phyloP scores from a whole-genome alignment of 2,888 invertebrate species.

The Pogonocherus hispidulus region DNA sequence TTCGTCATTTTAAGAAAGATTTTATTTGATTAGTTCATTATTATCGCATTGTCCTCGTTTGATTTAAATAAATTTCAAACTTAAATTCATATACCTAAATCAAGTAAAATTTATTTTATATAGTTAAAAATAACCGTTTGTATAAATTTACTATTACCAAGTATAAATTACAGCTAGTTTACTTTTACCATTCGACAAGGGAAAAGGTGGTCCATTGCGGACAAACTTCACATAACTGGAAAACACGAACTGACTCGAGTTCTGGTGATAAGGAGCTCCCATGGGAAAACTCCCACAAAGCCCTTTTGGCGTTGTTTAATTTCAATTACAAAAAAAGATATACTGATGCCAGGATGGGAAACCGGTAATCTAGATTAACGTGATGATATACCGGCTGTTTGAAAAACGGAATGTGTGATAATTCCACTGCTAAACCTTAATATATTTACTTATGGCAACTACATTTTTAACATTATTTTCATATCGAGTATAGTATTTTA shows the following conservation, averaged over 20 bases:
- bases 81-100: too few species aligned
- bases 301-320: constrained; percentile 46
- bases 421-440: too few species aligned
- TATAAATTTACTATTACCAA: neutral
- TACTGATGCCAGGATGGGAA: constrained; percentile 6
- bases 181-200: constrained; percentile 19
- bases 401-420: neutral
- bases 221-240: constrained; percentile 16
- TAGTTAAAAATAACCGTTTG: neutral
- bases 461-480: too few species aligned
- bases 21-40: too few species aligned
- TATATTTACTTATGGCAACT: too few species aligned
- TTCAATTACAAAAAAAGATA: constrained; percentile 43
- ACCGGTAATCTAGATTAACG: neutral
- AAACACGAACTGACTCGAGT: constrained; percentile 24
- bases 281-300: constrained; percentile 43
- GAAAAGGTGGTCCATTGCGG: constrained; percentile 17
- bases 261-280: constrained; percentile 38
- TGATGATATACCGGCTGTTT: neutral
- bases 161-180: constrained; percentile 12
- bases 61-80: too few species aligned
- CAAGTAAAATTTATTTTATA: too few species aligned
- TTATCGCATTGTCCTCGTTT: too few species aligned
- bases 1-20: too few species aligned
- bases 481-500: too few species aligned